phyloP scores from a whole-genome alignment of 2,113 vertebrate genomes.

The Platichthys stellatus region DNA sequence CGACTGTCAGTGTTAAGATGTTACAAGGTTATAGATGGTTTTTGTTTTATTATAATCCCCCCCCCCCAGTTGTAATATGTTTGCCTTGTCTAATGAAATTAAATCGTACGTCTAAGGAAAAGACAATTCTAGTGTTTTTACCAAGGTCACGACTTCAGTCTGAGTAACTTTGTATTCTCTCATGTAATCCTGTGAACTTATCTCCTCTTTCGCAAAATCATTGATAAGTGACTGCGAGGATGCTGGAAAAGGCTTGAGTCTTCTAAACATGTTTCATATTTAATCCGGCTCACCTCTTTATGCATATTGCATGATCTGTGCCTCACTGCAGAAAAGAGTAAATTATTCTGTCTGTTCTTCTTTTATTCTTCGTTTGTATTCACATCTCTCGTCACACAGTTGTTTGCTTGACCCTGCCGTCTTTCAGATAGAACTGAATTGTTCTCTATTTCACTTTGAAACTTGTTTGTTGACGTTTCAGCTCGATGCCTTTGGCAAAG shows the following conservation, averaged over 20 bases:
- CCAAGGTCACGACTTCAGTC: neutral
- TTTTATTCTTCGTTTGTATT: neutral
- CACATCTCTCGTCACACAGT: neutral
- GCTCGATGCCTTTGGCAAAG: neutral
- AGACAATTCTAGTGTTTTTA: too few species aligned
- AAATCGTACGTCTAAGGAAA: too few species aligned
- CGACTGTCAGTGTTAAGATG: too few species aligned
- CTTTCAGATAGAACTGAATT: neutral
- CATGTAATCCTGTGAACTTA: too few species aligned
- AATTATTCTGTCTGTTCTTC: constrained; percentile 6
- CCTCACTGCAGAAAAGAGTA: neutral
- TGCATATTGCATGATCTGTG: constrained; percentile 19
- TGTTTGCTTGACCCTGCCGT: neutral
- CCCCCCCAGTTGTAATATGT: too few species aligned
- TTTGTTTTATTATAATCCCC: too few species aligned
- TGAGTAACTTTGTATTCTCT: too few species aligned
- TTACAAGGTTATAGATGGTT: too few species aligned
- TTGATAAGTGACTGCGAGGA: too few species aligned
- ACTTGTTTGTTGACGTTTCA: neutral
- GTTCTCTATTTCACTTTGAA: neutral
- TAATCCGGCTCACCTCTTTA: constrained; percentile 30
- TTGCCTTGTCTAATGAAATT: too few species aligned
- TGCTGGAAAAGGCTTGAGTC: neutral
- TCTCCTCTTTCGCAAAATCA: too few species aligned
- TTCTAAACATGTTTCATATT: constrained; percentile 8